Evolutionary conservation across 2,888 invertebrate species (phyloP), one percentile per base, ranked within the genome.

Genomic region (Elegia similella): DNA sequence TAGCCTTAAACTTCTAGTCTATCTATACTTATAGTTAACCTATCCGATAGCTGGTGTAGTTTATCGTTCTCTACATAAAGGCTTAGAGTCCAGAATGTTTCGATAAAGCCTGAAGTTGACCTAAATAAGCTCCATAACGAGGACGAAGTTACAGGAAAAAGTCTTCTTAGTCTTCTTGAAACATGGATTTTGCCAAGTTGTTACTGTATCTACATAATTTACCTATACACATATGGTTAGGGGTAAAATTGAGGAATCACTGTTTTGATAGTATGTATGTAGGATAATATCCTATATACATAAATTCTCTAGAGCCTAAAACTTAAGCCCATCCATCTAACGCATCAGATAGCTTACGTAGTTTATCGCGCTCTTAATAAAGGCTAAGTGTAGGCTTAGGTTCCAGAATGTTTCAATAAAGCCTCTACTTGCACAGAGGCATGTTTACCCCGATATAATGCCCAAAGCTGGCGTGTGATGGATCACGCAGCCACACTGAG

Each of bases 321-420:
- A 38, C 10, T 12, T 12, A n/a, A n/a, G n/a, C n/a, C 12, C 10
- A 5, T 10, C 38, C 12, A 38, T n/a, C 5, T 12, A 16, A 10
- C 12, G 6, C 13, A 30, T 47, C 30, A n/a, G 30, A 47, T 30
- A 47, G 13, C 47, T 47, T 30, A 47, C 30, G 47, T 10, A 30
- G 6, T 30, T 47, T n/a, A 30, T 47, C 38, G 2, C 12, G 12
- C 38, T 12, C 38, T 38, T 12, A 38, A 38, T 38, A 38, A 38
- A 23, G 23, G 23, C 23, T 23, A 23, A 23, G 23, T 23, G 23
- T 23, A 15, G 47, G 47, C 30, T 30, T 47, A 47, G 47, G 47
- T 7, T 47, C 47, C 32, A 34, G 34, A 50, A 50, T 50, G 34
- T 50, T 50, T 50, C 34, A 38, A 50, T 50, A 50, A 17, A 50